Conservation (phyloP, 2,888 invertebrate genomes). For the Thecocarcelia acutangulata region DNA sequence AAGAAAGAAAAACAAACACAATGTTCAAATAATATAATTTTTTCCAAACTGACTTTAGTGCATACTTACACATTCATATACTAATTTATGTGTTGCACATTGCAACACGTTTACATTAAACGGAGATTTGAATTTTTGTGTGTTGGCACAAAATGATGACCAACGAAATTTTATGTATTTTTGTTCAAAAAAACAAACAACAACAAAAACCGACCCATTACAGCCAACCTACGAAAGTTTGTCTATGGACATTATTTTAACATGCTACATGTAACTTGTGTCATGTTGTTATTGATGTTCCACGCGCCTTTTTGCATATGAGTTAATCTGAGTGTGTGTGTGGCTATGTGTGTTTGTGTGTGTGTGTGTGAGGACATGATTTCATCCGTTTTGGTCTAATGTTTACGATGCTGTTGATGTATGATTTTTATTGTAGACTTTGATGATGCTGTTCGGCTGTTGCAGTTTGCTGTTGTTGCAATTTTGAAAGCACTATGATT, state of each 20-base stretch:
- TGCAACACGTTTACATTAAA: slow-evolving; percentile 67
- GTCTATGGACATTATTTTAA: slow-evolving; percentile 49
- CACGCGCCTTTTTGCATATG: slow-evolving; percentile 18
- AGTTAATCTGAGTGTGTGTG: not conserved
- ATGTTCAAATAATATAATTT: slow-evolving; percentile 51
- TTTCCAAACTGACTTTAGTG: slow-evolving; percentile 6
- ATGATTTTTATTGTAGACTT: slow-evolving; percentile 67
- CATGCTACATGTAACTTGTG: slow-evolving; percentile 48
- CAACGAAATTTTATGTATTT: slow-evolving; percentile 57
- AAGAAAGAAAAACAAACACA: slow-evolving; percentile 26
- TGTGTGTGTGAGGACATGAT: slow-evolving; percentile 43
- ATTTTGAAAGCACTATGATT: slow-evolving; percentile 61
- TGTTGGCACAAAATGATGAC: slow-evolving; percentile 64
- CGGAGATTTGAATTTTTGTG: slow-evolving; percentile 68
- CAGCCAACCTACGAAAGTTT: slow-evolving; percentile 41
- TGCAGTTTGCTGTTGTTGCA: slow-evolving; percentile 52
- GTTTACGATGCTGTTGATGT: slow-evolving; percentile 67
- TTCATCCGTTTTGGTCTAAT: slow-evolving; percentile 59
- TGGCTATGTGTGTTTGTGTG: slow-evolving; percentile 2
- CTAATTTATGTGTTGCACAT: slow-evolving; percentile 41
- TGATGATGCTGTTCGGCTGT: slow-evolving; percentile 53
- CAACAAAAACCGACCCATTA: slow-evolving; percentile 19
- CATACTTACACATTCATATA: slow-evolving; percentile 7
- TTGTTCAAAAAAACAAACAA: slow-evolving; percentile 43
- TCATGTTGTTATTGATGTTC: slow-evolving; percentile 60